These are phyloP conservation scores for Lasiommata megera DNA, from an alignment of 2,888 invertebrate species.

Conservation along the genomic window DNA sequence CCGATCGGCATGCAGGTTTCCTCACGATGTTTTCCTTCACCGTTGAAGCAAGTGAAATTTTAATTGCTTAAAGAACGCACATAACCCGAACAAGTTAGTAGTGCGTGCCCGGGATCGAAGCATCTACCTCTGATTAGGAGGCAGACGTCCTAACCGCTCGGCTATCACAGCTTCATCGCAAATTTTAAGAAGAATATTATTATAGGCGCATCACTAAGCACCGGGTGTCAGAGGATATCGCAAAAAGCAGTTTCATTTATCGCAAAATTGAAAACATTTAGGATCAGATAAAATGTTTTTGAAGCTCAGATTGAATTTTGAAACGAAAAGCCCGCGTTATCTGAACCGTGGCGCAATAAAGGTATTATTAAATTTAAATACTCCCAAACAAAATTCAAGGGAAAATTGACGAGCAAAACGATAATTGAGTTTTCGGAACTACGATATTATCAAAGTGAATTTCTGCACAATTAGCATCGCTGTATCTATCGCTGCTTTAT, in stretches of 20 bases:
- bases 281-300: slow-evolving; percentile 8
- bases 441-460: slow-evolving; percentile 7
- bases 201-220: background rate
- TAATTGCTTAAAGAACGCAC: too few species aligned
- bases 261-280: slow-evolving; percentile 8
- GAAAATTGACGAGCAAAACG: slow-evolving; percentile 10
- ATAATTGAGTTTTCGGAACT: slow-evolving; percentile 16
- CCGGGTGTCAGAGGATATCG: background rate
- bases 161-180: too few species aligned
- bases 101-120: too few species aligned
- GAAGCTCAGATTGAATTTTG: slow-evolving; percentile 14
- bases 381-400: slow-evolving; percentile 13
- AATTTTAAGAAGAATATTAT: too few species aligned
- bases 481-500: background rate
- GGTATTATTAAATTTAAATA: slow-evolving; percentile 19
- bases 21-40: too few species aligned
- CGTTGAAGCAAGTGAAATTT: too few species aligned
- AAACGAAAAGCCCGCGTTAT: slow-evolving; percentile 13
- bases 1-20: too few species aligned
- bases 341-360: slow-evolving; percentile 17
- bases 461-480: slow-evolving; percentile 2
- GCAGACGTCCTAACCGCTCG: too few species aligned
- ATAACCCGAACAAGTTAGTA: too few species aligned
- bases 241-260: background rate
- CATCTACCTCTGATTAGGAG: too few species aligned